Percentiles rank a stretch among this genome's conserved stretches.
Evolutionary conservation across 2,113 vertebrate genomes (phyloP).

Genomic region (Crotalus tigris): DNA sequence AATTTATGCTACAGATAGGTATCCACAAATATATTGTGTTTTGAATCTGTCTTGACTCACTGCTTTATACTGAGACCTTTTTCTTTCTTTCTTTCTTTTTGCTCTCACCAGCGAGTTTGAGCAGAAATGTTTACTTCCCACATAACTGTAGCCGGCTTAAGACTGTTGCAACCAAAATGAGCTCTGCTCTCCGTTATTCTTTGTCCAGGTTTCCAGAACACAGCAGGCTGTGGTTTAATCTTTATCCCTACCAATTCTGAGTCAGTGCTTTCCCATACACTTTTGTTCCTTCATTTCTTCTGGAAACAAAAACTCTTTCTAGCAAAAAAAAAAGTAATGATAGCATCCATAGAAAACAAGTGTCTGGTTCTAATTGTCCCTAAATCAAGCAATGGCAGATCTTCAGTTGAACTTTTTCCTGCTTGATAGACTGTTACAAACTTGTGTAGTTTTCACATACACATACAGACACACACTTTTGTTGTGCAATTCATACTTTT

Average conservation of each 20-base stretch:
- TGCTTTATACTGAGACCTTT: conserved; percentile 34
- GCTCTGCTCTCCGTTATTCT: conserved; percentile 42
- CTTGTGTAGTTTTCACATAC: neutral
- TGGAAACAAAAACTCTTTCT: conserved; percentile 28
- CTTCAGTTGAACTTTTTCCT: conserved; percentile 39
- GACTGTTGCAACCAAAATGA: conserved; percentile 65
- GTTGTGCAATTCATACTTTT: neutral
- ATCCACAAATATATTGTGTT: neutral
- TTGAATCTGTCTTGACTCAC: neutral
- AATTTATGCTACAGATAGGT: neutral
- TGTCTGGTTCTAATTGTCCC: conserved; percentile 20
- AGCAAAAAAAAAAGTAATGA: conserved; percentile 41
- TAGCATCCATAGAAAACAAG: neutral
- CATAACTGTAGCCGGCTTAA: conserved; percentile 65
- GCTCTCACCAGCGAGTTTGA: conserved; percentile 47
- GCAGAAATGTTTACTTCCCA: conserved; percentile 53
- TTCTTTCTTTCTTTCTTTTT: conserved; percentile 6
- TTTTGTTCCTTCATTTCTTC: conserved; percentile 40
- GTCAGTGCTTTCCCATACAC: conserved; percentile 32
- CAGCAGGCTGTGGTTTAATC: conserved; percentile 61
- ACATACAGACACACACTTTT: neutral
- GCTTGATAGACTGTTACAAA: conserved; percentile 11
- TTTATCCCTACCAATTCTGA: conserved; percentile 43
- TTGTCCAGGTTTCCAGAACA: conserved; percentile 55
- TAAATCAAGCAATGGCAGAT: conserved; percentile 33